A percentile compares a stretch with the other conserved stretches of the same genome.
phyloP scores from a whole-genome alignment of 2,797 vertebrate species.

The Benthosema pterotum region DNA sequence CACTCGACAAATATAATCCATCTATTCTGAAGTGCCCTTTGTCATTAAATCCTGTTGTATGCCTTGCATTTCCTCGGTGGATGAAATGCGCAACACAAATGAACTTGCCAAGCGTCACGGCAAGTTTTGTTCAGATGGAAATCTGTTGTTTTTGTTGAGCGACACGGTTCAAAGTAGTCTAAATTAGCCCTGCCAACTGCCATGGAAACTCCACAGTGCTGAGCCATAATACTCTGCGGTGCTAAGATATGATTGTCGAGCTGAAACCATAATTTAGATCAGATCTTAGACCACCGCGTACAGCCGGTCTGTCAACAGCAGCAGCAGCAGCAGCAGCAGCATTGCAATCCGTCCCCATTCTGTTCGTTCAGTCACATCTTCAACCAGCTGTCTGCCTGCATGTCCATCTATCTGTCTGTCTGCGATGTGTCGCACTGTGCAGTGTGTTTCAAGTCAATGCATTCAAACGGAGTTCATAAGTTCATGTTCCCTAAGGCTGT shows the following conservation, averaged over 20 bases:
- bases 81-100: no score
- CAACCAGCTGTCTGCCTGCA: slow-evolving; percentile 34
- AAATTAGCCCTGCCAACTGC: slow-evolving; percentile 5
- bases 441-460: slow-evolving; percentile 51
- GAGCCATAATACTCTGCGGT: slow-evolving; percentile 22
- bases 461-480: slow-evolving; percentile 40
- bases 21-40: no score
- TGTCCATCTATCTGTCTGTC: slow-evolving; percentile 9
- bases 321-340: no score
- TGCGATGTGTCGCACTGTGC: slow-evolving; percentile 42
- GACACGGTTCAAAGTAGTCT: no score
- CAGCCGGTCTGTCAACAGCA: slow-evolving; percentile 47
- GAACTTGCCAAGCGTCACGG: no score
- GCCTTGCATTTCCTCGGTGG: no score
- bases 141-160: no score
- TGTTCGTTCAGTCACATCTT: slow-evolving; percentile 59
- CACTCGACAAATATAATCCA: no score
- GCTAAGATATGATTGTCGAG: slow-evolving; percentile 37
- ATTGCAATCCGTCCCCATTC: slow-evolving; percentile 48
- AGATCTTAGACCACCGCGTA: slow-evolving; percentile 37
- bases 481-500: slow-evolving; percentile 49
- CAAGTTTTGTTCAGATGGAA: no score
- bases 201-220: slow-evolving; percentile 61
- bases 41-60: no score
- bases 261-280: slow-evolving; percentile 44